Base-by-base conservation (phyloP, 37 sponge, comb jelly and placozoan species). In the Eunapius fragilis region DNA sequence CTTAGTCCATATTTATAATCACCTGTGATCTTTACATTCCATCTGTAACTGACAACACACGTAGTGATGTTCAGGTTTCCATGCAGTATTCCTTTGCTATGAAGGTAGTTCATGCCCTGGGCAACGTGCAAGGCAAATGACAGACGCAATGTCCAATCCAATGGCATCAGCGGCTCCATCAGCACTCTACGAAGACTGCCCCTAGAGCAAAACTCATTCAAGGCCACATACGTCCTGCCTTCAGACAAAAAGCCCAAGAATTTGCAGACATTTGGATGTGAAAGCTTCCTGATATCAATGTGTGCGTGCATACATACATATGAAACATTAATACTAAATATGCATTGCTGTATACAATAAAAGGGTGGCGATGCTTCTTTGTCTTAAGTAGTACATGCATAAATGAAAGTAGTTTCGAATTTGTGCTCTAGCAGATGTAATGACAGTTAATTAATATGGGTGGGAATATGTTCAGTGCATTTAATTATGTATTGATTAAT, bases 21-120 rank as follows among this genome's bases (percentile, higher is more conserved):
- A 86, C 87, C 93, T 86, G 80, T 74, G n/a, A 83, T 71, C 36
- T 86, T 93, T 67, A 82, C 76, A 67, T 30, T 79, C 88, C 87
- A 89, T 25, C 79, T 13, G 19, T 72, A 70, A 69, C 89, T 77
- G 48, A 86, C 74, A 45, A 89, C 74, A 85, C 90, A 89, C 26
- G 70, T 85, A 5, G 9, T 81, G 49, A 67, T 28, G 28, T 37
- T 69, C 24, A 90, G 86, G 19, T 77, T 73, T 4, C 82, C 86
- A 76, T 90, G 85, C 48, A 90, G 26, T 30, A 85, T 26, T 47
- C 81, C 85, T 77, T 80, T 85, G 30, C 71, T 68, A 30, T 90
- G 90, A n/a, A 90, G 86, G 48, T 81, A 85, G 23, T 68, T 48
- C 81, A 90, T 71, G 37, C 86, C 90, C 38, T 79, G 47, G 17